Evolutionary conservation across 2,797 vertebrate genomes (phyloP).

Genomic region (Remorina albescens): DNA sequence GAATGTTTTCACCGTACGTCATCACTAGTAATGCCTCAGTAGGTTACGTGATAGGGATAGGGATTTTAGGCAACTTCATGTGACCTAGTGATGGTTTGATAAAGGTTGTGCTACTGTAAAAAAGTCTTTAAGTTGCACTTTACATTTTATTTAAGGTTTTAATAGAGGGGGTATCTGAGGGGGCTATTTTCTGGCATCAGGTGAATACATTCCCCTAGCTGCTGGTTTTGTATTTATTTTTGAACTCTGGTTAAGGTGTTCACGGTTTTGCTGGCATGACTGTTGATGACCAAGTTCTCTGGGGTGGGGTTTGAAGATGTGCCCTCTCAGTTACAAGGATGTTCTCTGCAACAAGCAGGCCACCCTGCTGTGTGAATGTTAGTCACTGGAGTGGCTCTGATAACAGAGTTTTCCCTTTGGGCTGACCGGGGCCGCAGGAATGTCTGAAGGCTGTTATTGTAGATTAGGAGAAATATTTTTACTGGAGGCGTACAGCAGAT

Average conservation of each 20-base stretch:
- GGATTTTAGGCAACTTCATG: too few species aligned
- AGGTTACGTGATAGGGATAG: slow-evolving; percentile 14
- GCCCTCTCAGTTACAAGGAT: slow-evolving; percentile 27
- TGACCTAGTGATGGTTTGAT: slow-evolving; percentile 2
- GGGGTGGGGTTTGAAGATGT: slow-evolving; percentile 26
- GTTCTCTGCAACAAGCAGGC: slow-evolving; percentile 23
- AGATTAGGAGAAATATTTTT: slow-evolving; percentile 72
- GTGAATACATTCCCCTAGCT: neutral
- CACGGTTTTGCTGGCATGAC: neutral
- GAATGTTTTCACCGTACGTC: slow-evolving; percentile 38
- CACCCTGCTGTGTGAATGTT: slow-evolving; percentile 49
- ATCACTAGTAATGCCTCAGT: neutral
- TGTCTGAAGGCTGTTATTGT: slow-evolving; percentile 65
- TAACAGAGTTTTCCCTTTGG: slow-evolving; percentile 47
- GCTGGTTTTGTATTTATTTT: neutral
- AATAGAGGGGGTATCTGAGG: neutral
- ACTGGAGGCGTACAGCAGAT: slow-evolving; percentile 63
- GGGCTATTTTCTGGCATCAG: neutral
- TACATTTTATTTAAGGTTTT: neutral
- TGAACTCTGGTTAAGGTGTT: slow-evolving; percentile 9
- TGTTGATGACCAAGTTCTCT: slow-evolving; percentile 20
- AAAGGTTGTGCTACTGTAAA: neutral
- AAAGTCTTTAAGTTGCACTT: neutral
- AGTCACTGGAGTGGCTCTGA: slow-evolving; percentile 37
- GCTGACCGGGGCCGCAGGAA: slow-evolving; percentile 47